These are phyloP conservation scores for Erpobdella octoculata DNA, from an alignment of 2,888 invertebrate species.

Conservation along the genomic window DNA sequence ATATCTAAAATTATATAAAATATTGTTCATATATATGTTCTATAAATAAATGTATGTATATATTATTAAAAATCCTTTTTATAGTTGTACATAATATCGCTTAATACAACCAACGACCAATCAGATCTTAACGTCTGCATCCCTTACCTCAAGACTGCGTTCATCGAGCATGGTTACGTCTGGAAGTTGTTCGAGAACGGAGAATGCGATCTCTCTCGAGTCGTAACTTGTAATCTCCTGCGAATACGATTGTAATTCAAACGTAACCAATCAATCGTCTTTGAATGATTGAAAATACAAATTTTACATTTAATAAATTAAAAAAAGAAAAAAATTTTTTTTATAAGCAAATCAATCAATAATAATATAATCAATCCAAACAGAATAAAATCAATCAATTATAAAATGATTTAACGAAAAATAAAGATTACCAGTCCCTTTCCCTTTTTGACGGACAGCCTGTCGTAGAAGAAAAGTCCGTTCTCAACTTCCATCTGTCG, in stretches of 20 bases:
- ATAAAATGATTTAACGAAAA: no score
- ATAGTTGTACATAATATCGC: no score
- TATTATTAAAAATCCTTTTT: no score
- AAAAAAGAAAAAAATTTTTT: background rate
- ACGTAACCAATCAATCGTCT: no score
- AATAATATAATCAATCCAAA: background rate
- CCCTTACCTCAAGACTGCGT: constrained; percentile 60
- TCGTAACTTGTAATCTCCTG: constrained; percentile 50
- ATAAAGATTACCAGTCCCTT: constrained; percentile 41
- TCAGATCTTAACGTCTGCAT: no score
- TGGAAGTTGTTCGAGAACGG: constrained; percentile 60
- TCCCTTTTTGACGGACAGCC: constrained; percentile 38
- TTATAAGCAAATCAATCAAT: background rate
- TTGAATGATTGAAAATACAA: no score
- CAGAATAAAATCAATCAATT: background rate
- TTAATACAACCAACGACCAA: no score
- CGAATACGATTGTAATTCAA: constrained; percentile 27
- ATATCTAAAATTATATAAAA: no score
- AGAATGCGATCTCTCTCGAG: constrained; percentile 58
- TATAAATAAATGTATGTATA: no score
- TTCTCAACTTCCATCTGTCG: constrained; percentile 51
- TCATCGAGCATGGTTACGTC: constrained; percentile 59
- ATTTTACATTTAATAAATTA: no score
- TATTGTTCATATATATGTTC: no score
- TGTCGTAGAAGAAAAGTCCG: constrained; percentile 51